These are phyloP conservation scores for Ataeniobius toweri DNA, from an alignment of 2,797 vertebrate genomes.

Conservation along the genomic window DNA sequence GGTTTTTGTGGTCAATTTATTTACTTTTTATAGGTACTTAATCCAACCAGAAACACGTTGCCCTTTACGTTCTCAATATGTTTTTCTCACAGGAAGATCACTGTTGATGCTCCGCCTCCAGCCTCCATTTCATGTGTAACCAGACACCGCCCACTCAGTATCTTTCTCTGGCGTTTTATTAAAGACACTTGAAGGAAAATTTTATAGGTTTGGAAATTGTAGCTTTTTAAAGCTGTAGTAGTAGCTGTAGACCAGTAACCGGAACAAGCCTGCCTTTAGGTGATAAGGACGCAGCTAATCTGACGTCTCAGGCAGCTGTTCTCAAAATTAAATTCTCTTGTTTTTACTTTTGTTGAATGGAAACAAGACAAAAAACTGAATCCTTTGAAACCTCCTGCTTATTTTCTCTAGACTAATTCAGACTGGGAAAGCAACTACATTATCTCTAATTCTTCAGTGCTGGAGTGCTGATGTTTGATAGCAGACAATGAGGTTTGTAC, in stretches of 20 bases:
- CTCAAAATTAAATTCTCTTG: neutral
- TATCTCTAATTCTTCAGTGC: conserved; percentile 36
- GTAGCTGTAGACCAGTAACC: too few species aligned
- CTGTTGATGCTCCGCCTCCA: neutral
- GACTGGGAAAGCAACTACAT: conserved; percentile 3
- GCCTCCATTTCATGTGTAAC: neutral
- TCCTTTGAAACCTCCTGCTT: neutral
- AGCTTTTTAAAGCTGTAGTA: too few species aligned
- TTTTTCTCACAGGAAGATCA: neutral
- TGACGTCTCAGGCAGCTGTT: neutral
- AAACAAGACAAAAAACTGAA: neutral
- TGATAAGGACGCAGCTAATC: neutral
- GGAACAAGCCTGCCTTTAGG: too few species aligned
- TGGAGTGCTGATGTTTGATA: conserved; percentile 44
- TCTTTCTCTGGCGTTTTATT: too few species aligned
- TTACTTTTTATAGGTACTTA: neutral
- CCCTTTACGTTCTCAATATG: neutral
- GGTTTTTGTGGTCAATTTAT: neutral
- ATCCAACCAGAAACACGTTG: neutral
- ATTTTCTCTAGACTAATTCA: conserved; percentile 12
- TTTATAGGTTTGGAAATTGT: too few species aligned
- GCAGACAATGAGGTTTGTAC: conserved; percentile 27
- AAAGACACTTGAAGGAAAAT: too few species aligned
- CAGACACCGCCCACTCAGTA: neutral
- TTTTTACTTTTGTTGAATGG: neutral